Percentiles rank a stretch among this genome's conserved stretches.
Conservation (phyloP, 2,113 vertebrate species). For the Tautogolabrus adspersus region DNA sequence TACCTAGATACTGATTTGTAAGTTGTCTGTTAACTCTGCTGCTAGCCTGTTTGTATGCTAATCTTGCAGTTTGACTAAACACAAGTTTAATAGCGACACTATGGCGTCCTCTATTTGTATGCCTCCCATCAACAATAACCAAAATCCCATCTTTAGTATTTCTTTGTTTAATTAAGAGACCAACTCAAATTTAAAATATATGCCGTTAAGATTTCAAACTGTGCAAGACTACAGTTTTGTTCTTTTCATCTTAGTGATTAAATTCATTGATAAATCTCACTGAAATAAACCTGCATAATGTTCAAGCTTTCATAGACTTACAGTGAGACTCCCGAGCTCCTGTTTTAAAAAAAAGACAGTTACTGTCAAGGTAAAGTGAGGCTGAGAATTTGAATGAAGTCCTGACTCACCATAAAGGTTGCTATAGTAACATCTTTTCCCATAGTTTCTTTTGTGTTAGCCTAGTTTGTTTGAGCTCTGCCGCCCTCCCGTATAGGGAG, state of each 20-base stretch:
- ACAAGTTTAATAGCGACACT: no score
- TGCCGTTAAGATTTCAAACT: no score
- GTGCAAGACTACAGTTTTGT: no score
- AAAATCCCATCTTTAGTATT: not conserved
- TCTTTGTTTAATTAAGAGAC: no score
- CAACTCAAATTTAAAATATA: no score
- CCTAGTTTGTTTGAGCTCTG: constrained; percentile 48
- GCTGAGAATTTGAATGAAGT: not conserved
- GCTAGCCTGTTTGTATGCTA: no score
- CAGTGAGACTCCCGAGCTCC: not conserved
- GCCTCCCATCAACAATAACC: not conserved
- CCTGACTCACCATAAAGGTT: not conserved
- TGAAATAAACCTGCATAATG: not conserved
- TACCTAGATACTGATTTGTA: not conserved
- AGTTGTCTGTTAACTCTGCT: no score
- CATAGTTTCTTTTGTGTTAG: constrained; percentile 17
- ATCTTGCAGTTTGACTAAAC: no score
- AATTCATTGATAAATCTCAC: not conserved
- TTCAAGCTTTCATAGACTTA: not conserved
- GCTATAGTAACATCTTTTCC: not conserved
- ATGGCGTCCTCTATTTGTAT: no score
- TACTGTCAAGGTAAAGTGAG: not conserved
- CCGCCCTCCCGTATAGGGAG: constrained; percentile 36
- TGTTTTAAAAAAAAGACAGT: not conserved
- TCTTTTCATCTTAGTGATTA: no score